Conservation (phyloP, 2,797 vertebrate genomes). For the Melanotaenia trifasciata region DNA sequence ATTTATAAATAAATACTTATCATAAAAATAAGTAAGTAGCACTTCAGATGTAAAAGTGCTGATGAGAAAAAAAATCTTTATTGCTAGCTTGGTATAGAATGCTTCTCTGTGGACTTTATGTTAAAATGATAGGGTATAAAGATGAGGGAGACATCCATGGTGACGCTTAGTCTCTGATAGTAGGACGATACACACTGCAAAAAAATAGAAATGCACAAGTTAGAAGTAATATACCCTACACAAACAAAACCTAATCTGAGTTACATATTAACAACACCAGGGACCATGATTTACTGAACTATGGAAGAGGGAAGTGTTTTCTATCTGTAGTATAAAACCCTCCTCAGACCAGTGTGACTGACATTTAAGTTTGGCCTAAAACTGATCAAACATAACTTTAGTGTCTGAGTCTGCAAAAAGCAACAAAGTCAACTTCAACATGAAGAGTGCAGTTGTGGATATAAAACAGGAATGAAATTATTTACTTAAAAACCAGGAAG, state of each 20-base stretch:
- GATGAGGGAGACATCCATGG: slow-evolving; percentile 77
- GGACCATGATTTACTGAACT: slow-evolving; percentile 33
- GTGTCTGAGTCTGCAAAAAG: slow-evolving; percentile 17
- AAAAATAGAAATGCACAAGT: slow-evolving; percentile 38
- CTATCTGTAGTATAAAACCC: slow-evolving; percentile 7
- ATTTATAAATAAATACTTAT: slow-evolving; percentile 23
- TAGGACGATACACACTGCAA: slow-evolving; percentile 77
- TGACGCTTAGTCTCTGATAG: slow-evolving; percentile 64
- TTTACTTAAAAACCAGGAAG: slow-evolving; percentile 7
- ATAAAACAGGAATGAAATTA: neutral
- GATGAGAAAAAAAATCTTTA: slow-evolving; percentile 42
- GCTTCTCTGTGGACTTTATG: slow-evolving; percentile 70
- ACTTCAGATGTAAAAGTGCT: slow-evolving; percentile 15
- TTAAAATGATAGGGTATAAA: slow-evolving; percentile 53
- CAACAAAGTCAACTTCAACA: neutral
- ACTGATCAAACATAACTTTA: neutral
- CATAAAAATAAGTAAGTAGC: slow-evolving; percentile 37
- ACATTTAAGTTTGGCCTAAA: neutral
- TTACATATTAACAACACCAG: slow-evolving; percentile 44
- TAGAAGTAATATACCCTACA: neutral
- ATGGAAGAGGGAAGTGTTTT: slow-evolving; percentile 30
- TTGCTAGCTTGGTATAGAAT: slow-evolving; percentile 80
- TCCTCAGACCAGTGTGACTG: neutral
- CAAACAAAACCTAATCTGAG: slow-evolving; percentile 15
- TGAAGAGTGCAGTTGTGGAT: neutral